Base-by-base conservation (phyloP, 2,797 vertebrate species). In the Orestias chungarensis region DNA sequence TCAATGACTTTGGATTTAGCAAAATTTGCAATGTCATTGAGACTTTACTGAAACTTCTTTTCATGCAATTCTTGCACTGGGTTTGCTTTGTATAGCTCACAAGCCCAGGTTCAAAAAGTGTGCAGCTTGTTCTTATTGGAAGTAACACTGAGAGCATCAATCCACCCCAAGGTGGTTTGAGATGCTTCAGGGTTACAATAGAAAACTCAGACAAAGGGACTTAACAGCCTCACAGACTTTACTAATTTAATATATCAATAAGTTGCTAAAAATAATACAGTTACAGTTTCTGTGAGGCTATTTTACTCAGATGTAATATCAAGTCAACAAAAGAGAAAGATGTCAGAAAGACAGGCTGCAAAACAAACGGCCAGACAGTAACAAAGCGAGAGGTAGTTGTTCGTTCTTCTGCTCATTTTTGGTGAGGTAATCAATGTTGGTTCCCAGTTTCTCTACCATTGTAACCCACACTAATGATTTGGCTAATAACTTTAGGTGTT, bases 201-300 rank as follows among this genome's bases (percentile, higher is more conserved):
- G 82, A 88, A 84, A 87, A 82, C 42, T 29, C 73, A 78, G 70
- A 83, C 68, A 82, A 83, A 40, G 80, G 79, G 55, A 38, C 78
- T 68, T 20, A 76, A 49, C 92, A 91, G 88, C 87, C 85, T 91
- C 88, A 91, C 89, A 91, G 87, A n/a, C n/a, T n/a, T n/a, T n/a
- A n/a, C n/a, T n/a, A n/a, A n/a, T n/a, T n/a, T n/a, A n/a, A n/a
- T n/a, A n/a, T n/a, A n/a, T n/a, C n/a, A n/a, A n/a, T n/a, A n/a
- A n/a, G n/a, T n/a, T n/a, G n/a, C n/a, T n/a, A n/a, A n/a, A n/a
- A n/a, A n/a, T n/a, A n/a, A n/a, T n/a, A n/a, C n/a, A 65, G 64
- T 43, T 64, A n/a, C 5, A 29, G 70, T 47, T 91, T 91, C 90
- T 91, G 90, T 91, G 89, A 94, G 85, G 85, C 89, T 90, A 88